Evolutionary conservation across 2,797 vertebrate genomes (phyloP).

Genomic region (Typhlichthys subterraneus): DNA sequence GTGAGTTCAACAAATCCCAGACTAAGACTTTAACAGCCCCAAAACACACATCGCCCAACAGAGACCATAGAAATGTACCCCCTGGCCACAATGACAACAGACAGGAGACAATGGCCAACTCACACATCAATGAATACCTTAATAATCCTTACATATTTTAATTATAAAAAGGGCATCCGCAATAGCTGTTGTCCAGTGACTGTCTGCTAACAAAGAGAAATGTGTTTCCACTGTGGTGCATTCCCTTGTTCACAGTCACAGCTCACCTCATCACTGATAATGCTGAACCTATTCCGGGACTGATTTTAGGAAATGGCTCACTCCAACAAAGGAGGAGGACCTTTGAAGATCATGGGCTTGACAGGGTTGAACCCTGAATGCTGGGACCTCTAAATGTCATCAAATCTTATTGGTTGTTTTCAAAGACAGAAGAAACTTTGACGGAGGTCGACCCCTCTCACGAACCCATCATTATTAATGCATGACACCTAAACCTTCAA

Average conservation of each 20-base stretch:
- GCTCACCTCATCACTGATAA: slow-evolving; percentile 50
- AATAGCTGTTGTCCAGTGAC: slow-evolving; percentile 11
- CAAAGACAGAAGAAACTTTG: not conserved
- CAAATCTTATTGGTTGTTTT: slow-evolving; percentile 8
- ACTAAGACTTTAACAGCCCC: slow-evolving; percentile 43
- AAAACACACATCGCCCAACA: slow-evolving; percentile 25
- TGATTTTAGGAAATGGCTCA: slow-evolving; percentile 49
- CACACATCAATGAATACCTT: slow-evolving; percentile 20
- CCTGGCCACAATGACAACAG: not conserved
- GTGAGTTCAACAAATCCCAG: not conserved
- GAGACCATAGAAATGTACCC: slow-evolving; percentile 19
- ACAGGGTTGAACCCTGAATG: slow-evolving; percentile 18
- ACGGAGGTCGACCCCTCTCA: slow-evolving; percentile 7
- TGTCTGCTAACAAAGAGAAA: slow-evolving; percentile 25
- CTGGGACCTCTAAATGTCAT: slow-evolving; percentile 14
- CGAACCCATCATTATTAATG: slow-evolving; percentile 8
- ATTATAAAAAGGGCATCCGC: slow-evolving; percentile 28
- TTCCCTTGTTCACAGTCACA: slow-evolving; percentile 45
- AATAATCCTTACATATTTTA: not conserved
- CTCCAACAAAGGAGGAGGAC: slow-evolving; percentile 25
- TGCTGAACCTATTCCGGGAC: slow-evolving; percentile 29
- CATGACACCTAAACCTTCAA: slow-evolving; percentile 5
- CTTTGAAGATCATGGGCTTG: slow-evolving; percentile 29
- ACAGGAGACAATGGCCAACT: slow-evolving; percentile 10
- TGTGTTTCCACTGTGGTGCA: slow-evolving; percentile 30